Conservation (phyloP, 2,797 vertebrate genomes). For the Tiaroga cobitis region DNA sequence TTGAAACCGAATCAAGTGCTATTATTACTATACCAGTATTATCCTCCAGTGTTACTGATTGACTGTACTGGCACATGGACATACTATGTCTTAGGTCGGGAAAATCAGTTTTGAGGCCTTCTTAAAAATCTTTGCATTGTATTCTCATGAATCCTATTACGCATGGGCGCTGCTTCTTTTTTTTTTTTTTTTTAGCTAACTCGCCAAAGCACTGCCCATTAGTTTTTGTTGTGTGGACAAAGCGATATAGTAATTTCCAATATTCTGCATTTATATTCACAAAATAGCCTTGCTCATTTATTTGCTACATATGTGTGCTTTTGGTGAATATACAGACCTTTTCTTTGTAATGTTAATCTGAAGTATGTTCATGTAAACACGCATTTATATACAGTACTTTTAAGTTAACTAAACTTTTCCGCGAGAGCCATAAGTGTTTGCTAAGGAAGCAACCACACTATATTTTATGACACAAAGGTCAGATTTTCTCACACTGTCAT, state of each 20-base stretch:
- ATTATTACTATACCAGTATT: constrained; percentile 39
- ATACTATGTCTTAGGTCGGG: background rate
- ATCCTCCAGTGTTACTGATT: constrained; percentile 44
- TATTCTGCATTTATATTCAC: constrained; percentile 15
- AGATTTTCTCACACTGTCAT: background rate
- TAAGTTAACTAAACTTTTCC: background rate
- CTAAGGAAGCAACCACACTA: background rate
- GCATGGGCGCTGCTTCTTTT: background rate
- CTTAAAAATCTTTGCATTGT: constrained; percentile 27
- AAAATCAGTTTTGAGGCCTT: constrained; percentile 27
- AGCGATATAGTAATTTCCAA: background rate
- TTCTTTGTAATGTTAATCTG: constrained; percentile 5
- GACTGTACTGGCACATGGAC: constrained; percentile 16
- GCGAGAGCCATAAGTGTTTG: background rate
- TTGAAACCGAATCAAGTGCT: constrained; percentile 27
- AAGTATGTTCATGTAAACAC: background rate
- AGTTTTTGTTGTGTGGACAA: background rate
- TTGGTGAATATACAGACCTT: background rate
- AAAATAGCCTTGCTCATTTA: constrained; percentile 21
- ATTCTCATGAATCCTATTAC: constrained; percentile 17
- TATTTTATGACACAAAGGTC: background rate
- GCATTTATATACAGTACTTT: constrained; percentile 12
- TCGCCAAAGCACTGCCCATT: background rate
- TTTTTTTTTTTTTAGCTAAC: background rate
- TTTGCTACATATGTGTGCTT: constrained; percentile 19